These are phyloP conservation scores for Pangasius mekongensis DNA, from an alignment of 2,797 vertebrate genomes.

Conservation along the genomic window DNA sequence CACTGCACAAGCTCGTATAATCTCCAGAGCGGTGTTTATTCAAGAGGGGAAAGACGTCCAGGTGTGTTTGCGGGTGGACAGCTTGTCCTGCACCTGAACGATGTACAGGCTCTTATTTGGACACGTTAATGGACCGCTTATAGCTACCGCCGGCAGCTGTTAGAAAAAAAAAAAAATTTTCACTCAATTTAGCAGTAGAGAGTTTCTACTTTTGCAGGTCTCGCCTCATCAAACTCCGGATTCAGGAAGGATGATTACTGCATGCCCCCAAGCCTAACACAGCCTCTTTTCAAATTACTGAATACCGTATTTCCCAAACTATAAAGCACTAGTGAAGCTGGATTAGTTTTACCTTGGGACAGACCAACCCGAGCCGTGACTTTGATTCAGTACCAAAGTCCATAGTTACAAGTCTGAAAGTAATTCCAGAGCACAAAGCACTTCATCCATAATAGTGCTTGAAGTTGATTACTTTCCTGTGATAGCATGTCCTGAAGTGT, in stretches of 20 bases:
- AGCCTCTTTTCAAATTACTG: not conserved
- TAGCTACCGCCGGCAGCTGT: not conserved
- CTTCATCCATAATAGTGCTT: not conserved
- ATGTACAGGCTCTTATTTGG: not conserved
- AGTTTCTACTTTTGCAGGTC: not conserved
- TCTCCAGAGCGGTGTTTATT: not conserved
- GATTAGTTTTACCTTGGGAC: not conserved
- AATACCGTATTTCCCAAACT: not conserved
- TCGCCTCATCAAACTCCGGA: not conserved
- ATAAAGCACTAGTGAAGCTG: not conserved
- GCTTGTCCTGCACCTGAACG: not conserved
- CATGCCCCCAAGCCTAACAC: conserved; percentile 3
- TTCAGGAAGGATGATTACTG: not conserved
- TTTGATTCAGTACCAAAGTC: not conserved
- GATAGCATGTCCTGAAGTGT: not conserved
- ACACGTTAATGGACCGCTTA: not conserved
- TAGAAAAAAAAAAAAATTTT: not conserved
- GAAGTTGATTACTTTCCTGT: not conserved
- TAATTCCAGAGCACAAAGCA: not conserved
- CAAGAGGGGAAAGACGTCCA: not conserved
- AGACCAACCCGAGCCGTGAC: not conserved
- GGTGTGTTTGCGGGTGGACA: not conserved
- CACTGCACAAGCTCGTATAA: not conserved
- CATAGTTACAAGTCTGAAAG: not conserved
- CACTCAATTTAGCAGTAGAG: conserved; percentile 13